Percentiles rank a stretch among this genome's conserved stretches.
Conservation (phyloP, 2,797 vertebrate species). For the Micrastur ruficollis region DNA sequence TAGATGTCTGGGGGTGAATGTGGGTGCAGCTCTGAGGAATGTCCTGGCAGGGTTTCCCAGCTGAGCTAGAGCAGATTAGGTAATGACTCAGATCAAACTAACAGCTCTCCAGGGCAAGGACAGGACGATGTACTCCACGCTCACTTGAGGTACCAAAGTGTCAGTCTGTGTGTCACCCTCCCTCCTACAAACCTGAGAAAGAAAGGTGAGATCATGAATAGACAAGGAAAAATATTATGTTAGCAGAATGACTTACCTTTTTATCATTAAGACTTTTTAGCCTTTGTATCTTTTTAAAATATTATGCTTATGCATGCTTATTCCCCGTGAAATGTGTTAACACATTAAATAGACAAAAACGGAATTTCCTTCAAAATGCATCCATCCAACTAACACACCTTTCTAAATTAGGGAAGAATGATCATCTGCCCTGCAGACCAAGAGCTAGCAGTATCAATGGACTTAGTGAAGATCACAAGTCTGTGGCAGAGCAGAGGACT, state of each 20-base stretch:
- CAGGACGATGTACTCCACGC: not conserved
- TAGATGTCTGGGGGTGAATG: not conserved
- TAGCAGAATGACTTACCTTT: not conserved
- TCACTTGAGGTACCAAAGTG: not conserved
- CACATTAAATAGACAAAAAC: not conserved
- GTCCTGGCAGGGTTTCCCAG: slow-evolving; percentile 2
- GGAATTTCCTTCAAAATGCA: not conserved
- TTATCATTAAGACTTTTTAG: not conserved
- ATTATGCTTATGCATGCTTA: not conserved
- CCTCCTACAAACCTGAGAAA: not conserved
- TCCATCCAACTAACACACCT: not conserved
- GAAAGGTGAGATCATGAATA: not conserved
- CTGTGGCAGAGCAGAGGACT: not conserved
- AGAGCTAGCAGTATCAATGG: not conserved
- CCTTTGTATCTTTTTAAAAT: not conserved
- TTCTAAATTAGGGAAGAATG: not conserved
- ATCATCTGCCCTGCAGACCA: not conserved
- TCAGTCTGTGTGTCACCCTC: not conserved
- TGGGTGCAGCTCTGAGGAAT: slow-evolving; percentile 41
- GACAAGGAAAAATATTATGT: not conserved
- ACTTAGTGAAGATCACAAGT: not conserved
- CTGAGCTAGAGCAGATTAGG: not conserved
- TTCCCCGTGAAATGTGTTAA: not conserved
- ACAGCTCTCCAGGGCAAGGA: not conserved
- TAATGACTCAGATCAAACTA: slow-evolving; percentile 33